phyloP scores from a whole-genome alignment of 2,797 vertebrate species.

The Anas georgica region DNA sequence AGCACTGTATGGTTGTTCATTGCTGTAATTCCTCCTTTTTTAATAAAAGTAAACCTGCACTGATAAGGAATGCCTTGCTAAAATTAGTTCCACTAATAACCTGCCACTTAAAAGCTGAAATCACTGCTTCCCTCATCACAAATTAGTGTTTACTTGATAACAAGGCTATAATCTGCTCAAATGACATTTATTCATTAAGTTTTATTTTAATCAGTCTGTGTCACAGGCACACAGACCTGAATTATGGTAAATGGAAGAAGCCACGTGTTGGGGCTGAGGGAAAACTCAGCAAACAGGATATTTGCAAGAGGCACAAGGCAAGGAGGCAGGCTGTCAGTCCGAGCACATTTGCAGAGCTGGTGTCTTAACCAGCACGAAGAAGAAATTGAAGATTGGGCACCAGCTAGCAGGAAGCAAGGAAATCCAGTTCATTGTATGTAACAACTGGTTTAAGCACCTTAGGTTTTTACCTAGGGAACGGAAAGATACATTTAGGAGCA shows the following conservation, averaged over 20 bases:
- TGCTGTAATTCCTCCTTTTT: neutral
- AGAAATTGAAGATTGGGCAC: neutral
- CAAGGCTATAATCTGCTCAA: neutral
- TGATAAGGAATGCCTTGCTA: conserved; percentile 6
- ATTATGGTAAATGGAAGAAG: neutral
- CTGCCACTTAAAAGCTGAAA: neutral
- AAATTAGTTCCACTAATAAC: conserved; percentile 13
- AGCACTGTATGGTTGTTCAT: neutral
- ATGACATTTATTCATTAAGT: neutral
- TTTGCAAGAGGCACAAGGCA: neutral
- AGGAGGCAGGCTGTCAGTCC: neutral
- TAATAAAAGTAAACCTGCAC: neutral
- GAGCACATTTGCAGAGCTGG: neutral
- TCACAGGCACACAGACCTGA: neutral
- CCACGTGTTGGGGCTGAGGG: conserved; percentile 1
- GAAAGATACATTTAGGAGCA: neutral
- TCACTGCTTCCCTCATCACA: neutral
- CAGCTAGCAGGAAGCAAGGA: neutral
- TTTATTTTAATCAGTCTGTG: conserved; percentile 12
- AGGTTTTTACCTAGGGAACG: neutral
- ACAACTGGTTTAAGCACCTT: neutral
- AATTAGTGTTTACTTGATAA: neutral
- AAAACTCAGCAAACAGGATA: neutral
- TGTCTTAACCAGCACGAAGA: neutral
- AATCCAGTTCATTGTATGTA: neutral